These are phyloP conservation scores for Fregetta grallaria DNA, from an alignment of 2,113 vertebrate genomes.

Conservation along the genomic window DNA sequence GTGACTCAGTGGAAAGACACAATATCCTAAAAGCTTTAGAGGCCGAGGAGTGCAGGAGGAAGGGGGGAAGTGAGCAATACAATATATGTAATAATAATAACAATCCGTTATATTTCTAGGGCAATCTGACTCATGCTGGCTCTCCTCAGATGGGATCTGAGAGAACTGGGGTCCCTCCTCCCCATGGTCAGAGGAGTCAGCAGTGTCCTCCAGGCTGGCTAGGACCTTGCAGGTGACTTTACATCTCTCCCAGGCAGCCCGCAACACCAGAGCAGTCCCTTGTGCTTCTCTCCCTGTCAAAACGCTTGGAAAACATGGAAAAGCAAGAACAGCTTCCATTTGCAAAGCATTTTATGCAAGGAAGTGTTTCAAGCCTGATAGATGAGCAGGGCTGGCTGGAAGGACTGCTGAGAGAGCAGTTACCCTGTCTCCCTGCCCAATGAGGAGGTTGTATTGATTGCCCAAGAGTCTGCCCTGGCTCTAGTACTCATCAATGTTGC, in stretches of 20 bases:
- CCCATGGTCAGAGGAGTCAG: background rate
- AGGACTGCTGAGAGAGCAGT: fast-evolving
- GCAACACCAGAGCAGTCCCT: background rate
- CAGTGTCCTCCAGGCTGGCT: background rate
- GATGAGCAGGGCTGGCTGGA: background rate
- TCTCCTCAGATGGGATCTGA: background rate
- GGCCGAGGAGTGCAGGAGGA: background rate
- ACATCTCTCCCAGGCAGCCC: background rate
- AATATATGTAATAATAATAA: no score
- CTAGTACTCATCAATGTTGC: background rate
- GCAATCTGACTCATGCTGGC: background rate
- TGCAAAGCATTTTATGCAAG: background rate
- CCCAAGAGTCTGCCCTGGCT: background rate
- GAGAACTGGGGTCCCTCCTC: background rate
- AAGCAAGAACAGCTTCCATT: background rate
- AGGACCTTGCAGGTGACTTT: background rate
- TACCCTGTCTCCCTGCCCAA: background rate
- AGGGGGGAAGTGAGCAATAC: background rate
- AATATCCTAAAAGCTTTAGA: background rate
- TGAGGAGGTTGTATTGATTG: background rate
- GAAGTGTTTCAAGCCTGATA: background rate
- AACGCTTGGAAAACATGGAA: background rate
- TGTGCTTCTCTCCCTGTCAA: background rate
- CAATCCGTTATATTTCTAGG: background rate
- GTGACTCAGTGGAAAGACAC: background rate